Evolutionary conservation across 2,888 invertebrate species (phyloP), one percentile per base, ranked within the genome.

Genomic region (Drosophila merina): DNA sequence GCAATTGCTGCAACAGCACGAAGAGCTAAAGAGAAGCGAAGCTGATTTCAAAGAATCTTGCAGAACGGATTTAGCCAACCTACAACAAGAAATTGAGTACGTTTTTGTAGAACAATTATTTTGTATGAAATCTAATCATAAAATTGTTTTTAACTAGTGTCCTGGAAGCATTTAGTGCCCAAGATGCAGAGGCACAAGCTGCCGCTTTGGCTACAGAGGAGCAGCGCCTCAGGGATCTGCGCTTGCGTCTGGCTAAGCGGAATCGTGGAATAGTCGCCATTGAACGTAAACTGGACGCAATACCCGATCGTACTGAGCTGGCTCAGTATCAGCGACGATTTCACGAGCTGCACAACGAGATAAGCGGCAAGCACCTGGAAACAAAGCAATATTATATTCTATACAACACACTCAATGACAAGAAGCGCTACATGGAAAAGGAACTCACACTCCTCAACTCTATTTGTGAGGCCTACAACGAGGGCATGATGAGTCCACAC

Each of bases 321-420:
- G 94, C 97, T 56, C 99, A 99, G 90, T 99, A 99, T 91, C 98
- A 99, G 91, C 94, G 97, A 86, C 93, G 99, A 81, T 99, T 99
- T 91, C 94, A 99, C 86, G 99, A 99, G 92, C 94, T 99, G 7
- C 98, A 98, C 89, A 97, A 98, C 93, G 98, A 97, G 94, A 96
- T 99, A 89, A 96, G 98, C 72, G 96, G 96, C 30, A 98, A 97
- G 88, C 98, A 99, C 91, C 96, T 96, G 90, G 98, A 99, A 93
- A 99, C 99, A 0, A 99, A 99, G 92, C 98, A 99, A 93, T 98
- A 97, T 93, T 99, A 97, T 91, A 97, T 97, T 42, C 93, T 99
- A 71, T 98, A 98, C 92, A 99, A 99, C 91, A 98, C 98, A 2
- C 93, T 99, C 57, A 96, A 97, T 90, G 98, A 99, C 92, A 97